Evolutionary conservation across 2,888 invertebrate species (phyloP).

Genomic region (Orchestes rusci): DNA sequence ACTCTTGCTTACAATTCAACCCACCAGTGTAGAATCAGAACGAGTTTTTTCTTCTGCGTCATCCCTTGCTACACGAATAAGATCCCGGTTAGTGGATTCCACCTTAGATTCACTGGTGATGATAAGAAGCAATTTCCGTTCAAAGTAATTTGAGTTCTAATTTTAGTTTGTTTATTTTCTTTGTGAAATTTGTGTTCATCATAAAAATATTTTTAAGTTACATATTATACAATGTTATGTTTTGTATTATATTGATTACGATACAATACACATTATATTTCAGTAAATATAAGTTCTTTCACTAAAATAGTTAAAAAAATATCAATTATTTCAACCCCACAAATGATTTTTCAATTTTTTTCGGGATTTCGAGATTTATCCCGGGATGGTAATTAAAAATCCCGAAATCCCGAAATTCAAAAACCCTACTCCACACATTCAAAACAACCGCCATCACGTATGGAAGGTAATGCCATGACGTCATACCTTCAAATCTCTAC

Average conservation of each 20-base stretch:
- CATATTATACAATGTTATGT: conserved; percentile 2
- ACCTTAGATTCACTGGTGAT: conserved; percentile 4
- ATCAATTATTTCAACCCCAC: conserved; percentile 5
- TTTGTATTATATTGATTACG: conserved; percentile 5
- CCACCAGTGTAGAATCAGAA: conserved; percentile 8
- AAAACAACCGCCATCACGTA: too few species aligned
- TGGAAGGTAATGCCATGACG: too few species aligned
- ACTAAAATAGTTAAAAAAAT: conserved; percentile 3
- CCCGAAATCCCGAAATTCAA: conserved; percentile 4
- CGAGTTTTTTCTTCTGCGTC: conserved; percentile 6
- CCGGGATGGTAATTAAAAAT: conserved; percentile 4
- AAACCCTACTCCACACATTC: not conserved
- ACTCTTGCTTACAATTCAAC: conserved; percentile 6
- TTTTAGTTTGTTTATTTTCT: conserved; percentile 7
- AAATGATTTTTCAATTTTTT: conserved; percentile 3
- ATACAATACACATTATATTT: conserved; percentile 7
- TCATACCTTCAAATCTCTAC: too few species aligned
- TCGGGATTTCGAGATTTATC: conserved; percentile 5
- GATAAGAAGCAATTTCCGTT: conserved; percentile 4
- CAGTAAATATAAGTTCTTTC: conserved; percentile 2
- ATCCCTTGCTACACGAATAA: not conserved
- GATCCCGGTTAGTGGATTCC: conserved; percentile 1
- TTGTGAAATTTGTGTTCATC: conserved; percentile 4
- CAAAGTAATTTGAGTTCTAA: conserved; percentile 2
- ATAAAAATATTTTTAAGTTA: not conserved